These are phyloP conservation scores for Haliclona indistincta DNA, from an alignment of 37 sponge, comb jelly and placozoan species.

Conservation along the genomic window DNA sequence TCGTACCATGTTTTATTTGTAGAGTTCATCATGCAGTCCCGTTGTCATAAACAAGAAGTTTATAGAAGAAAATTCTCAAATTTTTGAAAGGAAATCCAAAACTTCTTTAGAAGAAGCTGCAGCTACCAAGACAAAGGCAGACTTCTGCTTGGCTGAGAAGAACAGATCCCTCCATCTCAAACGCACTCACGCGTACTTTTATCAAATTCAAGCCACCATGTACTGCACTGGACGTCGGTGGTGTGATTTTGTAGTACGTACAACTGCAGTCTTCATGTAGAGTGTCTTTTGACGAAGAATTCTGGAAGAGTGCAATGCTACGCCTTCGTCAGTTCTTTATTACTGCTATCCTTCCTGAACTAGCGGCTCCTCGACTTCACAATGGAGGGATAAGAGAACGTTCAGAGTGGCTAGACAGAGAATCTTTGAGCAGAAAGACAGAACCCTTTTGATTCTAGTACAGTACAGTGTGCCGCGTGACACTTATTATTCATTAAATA, in stretches of 20 bases:
- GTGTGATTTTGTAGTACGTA: slow-evolving; percentile 22
- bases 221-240: slow-evolving; percentile 4
- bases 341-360: slow-evolving; percentile 16
- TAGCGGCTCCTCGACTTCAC: neutral
- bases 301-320: neutral
- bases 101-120: too few species aligned
- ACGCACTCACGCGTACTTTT: slow-evolving; percentile 11
- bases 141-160: neutral
- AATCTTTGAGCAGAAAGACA: too few species aligned
- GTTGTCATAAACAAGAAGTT: too few species aligned
- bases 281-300: neutral
- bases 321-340: neutral
- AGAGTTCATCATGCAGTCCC: too few species aligned
- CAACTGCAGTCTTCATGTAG: neutral
- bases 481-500: too few species aligned
- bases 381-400: slow-evolving; percentile 18
- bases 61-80: too few species aligned
- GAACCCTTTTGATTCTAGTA: too few species aligned
- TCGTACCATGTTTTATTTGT: too few species aligned
- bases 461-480: too few species aligned
- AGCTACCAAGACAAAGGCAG: too few species aligned
- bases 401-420: slow-evolving; percentile 3
- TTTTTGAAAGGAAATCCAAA: too few species aligned
- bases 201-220: slow-evolving; percentile 17
- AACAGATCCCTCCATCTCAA: neutral